A percentile compares a stretch with the other conserved stretches of the same genome.
Evolutionary conservation across 2,797 vertebrate species (phyloP).

Genomic region (Crenichthys baileyi): DNA sequence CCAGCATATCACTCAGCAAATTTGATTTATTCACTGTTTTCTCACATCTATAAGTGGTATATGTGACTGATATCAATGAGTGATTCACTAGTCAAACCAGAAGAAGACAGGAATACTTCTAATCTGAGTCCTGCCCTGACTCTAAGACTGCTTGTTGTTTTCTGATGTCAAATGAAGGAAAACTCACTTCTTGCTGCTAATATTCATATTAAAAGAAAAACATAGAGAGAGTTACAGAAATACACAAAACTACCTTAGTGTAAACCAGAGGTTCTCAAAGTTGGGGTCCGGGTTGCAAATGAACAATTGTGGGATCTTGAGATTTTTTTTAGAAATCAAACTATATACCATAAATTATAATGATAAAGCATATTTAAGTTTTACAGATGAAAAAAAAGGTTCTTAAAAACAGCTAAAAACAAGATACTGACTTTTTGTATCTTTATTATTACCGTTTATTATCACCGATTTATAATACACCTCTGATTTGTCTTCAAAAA

Average conservation of each 20-base stretch:
- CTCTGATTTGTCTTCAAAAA: too few relatives aligned
- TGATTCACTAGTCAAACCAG: slow-evolving; percentile 46
- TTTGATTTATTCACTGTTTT: slow-evolving; percentile 49
- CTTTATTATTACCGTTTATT: not conserved
- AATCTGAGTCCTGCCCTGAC: slow-evolving; percentile 37
- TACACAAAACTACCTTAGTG: not conserved
- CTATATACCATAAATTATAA: not conserved
- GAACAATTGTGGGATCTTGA: not conserved
- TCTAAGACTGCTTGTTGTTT: slow-evolving; percentile 17
- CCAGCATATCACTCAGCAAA: slow-evolving; percentile 43
- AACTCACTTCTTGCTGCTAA: not conserved
- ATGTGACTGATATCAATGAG: slow-evolving; percentile 59
- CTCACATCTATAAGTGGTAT: slow-evolving; percentile 32
- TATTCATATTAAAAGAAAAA: not conserved
- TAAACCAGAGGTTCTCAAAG: not conserved
- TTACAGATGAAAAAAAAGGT: not conserved
- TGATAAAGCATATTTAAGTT: not conserved
- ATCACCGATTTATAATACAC: too few relatives aligned
- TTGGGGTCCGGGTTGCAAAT: not conserved
- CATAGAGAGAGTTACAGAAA: not conserved
- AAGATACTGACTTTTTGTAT: not conserved
- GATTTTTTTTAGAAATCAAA: not conserved
- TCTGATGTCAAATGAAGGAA: slow-evolving; percentile 8
- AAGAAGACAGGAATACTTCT: slow-evolving; percentile 58
- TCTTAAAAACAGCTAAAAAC: not conserved